These are phyloP conservation scores for Anolis carolinensis DNA, from an alignment of 2,113 vertebrate genomes.

Conservation along the genomic window DNA sequence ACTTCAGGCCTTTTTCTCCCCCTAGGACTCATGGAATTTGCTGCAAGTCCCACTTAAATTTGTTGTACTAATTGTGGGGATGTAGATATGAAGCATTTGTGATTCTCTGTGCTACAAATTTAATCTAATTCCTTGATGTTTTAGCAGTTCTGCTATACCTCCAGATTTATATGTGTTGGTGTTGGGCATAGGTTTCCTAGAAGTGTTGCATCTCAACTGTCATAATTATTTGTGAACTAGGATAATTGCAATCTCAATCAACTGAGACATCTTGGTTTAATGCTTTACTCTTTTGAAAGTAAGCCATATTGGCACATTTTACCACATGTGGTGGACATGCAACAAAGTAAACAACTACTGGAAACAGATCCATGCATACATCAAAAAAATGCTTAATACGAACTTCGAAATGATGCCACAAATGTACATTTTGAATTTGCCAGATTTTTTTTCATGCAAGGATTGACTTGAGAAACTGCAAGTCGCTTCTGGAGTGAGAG, in stretches of 20 bases:
- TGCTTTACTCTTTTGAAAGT: slow-evolving; percentile 3
- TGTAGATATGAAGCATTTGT: background rate
- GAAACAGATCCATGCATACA: too few species aligned
- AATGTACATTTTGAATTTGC: too few species aligned
- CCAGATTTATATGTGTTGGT: background rate
- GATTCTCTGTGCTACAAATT: background rate
- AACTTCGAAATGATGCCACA: too few species aligned
- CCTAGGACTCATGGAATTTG: background rate
- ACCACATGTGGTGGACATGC: too few species aligned
- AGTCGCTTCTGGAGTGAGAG: too few species aligned
- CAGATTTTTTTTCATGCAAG: too few species aligned
- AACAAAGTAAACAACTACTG: too few species aligned
- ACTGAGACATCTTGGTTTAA: background rate
- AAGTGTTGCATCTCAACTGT: background rate
- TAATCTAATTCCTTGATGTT: background rate
- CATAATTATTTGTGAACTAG: background rate
- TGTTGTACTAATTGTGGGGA: background rate
- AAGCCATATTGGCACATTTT: too few species aligned
- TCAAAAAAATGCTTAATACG: too few species aligned
- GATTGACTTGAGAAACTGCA: too few species aligned
- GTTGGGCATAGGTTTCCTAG: background rate
- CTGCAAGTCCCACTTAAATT: background rate
- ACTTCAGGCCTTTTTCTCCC: background rate
- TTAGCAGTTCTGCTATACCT: background rate
- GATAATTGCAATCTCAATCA: slow-evolving; percentile 13